These are phyloP conservation scores for Phaonia tiefii DNA, from an alignment of 2,888 invertebrate species.

Conservation along the genomic window DNA sequence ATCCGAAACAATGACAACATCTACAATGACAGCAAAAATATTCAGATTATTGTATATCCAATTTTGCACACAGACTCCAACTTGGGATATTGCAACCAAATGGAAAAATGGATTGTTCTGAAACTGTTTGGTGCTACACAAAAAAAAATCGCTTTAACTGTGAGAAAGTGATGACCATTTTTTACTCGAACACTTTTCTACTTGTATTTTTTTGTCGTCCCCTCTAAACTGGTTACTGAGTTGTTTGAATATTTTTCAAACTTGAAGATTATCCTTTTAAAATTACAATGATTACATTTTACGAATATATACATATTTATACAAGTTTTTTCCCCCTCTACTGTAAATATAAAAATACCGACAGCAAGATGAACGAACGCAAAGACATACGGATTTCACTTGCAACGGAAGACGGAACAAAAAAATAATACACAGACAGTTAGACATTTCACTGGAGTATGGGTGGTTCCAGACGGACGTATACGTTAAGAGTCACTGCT, in stretches of 20 bases:
- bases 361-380: background rate
- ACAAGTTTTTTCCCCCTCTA: background rate
- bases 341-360: background rate
- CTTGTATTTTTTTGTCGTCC: background rate
- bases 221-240: constrained; percentile 32
- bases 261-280: constrained; percentile 77
- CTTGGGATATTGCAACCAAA: background rate
- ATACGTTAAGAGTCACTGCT: constrained; percentile 26
- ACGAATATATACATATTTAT: constrained; percentile 8
- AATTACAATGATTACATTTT: constrained; percentile 79
- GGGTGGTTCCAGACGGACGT: constrained; percentile 4
- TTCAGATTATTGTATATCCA: too few relatives aligned
- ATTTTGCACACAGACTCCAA: constrained; percentile 7
- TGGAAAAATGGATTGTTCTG: background rate
- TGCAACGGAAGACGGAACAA: too few relatives aligned
- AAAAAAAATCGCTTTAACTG: constrained; percentile 53
- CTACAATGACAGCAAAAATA: constrained; percentile 4
- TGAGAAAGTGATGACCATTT: constrained; percentile 56
- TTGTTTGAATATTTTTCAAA: constrained; percentile 68
- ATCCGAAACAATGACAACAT: background rate
- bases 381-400: too few relatives aligned
- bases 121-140: too few relatives aligned
- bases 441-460: background rate
- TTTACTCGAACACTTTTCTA: constrained; percentile 6
- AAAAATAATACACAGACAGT: constrained; percentile 5